phyloP scores from a whole-genome alignment of 2,113 vertebrate species.

The Psittacula cyanocephala region DNA sequence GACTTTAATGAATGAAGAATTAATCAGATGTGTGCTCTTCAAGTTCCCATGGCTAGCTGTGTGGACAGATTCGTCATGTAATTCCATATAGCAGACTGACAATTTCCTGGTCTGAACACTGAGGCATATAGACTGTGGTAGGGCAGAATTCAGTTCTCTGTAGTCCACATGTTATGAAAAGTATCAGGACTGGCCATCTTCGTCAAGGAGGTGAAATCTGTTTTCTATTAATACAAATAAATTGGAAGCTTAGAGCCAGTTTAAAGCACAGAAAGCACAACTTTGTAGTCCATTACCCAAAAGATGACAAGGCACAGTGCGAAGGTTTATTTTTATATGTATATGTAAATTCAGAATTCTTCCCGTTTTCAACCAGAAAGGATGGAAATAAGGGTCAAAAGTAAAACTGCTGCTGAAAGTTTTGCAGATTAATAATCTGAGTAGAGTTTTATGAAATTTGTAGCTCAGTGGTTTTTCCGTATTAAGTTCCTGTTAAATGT shows the following conservation, averaged over 20 bases:
- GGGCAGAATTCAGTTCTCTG: background rate
- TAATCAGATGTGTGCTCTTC: background rate
- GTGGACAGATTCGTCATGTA: background rate
- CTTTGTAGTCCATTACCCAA: fast-evolving
- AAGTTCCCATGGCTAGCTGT: background rate
- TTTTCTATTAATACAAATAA: background rate
- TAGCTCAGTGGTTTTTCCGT: background rate
- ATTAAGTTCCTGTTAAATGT: background rate
- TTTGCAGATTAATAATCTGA: background rate
- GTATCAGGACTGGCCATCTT: background rate
- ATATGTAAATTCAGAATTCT: background rate
- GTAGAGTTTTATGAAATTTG: background rate
- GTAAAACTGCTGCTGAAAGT: background rate
- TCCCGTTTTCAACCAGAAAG: background rate
- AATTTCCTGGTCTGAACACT: background rate
- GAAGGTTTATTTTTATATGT: background rate
- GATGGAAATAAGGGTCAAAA: background rate
- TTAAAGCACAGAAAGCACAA: background rate
- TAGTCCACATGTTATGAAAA: background rate
- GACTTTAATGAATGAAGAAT: background rate
- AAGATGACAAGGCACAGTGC: background rate
- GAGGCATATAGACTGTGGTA: background rate
- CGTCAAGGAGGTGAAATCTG: background rate
- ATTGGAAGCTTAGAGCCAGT: background rate
- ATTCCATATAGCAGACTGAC: background rate